These are phyloP conservation scores for Oxyteleia sp. DNA, from an alignment of 2,888 invertebrate genomes.

Conservation along the genomic window DNA sequence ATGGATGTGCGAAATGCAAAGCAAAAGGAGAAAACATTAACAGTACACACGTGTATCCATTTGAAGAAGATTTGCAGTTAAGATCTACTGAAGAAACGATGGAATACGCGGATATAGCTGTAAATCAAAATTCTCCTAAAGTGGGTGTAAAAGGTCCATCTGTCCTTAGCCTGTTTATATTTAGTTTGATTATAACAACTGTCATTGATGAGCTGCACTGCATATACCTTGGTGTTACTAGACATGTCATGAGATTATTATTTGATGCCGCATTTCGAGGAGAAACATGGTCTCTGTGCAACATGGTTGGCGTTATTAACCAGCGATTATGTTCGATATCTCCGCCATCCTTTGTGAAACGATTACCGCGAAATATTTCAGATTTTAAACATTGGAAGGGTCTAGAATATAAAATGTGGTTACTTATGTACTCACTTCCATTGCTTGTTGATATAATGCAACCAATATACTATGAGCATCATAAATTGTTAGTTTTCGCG, in stretches of 20 bases:
- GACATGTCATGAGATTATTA: conserved; percentile 55
- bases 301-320: conserved; percentile 44
- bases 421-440: conserved; percentile 73
- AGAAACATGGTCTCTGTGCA: conserved; percentile 9
- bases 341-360: conserved; percentile 68
- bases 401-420: conserved; percentile 66
- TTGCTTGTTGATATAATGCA: conserved; percentile 71
- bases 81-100: conserved; percentile 1
- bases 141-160: conserved; percentile 68
- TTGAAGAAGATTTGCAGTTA: background rate
- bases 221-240: conserved; percentile 61
- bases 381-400: conserved; percentile 75
- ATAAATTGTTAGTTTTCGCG: background rate
- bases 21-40: background rate
- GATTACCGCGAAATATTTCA: conserved; percentile 61
- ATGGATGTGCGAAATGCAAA: conserved; percentile 11
- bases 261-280: conserved; percentile 43
- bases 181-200: conserved; percentile 58
- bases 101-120: conserved; percentile 6
- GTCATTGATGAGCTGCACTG: conserved; percentile 70
- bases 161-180: conserved; percentile 36
- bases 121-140: background rate
- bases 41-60: conserved; percentile 2
- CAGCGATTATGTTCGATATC: conserved; percentile 39
- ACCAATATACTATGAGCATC: conserved; percentile 65